A percentile compares a stretch with the other conserved stretches of the same genome.
phyloP scores from a whole-genome alignment of 2,797 vertebrate species.

The Falco novaeseelandiae region DNA sequence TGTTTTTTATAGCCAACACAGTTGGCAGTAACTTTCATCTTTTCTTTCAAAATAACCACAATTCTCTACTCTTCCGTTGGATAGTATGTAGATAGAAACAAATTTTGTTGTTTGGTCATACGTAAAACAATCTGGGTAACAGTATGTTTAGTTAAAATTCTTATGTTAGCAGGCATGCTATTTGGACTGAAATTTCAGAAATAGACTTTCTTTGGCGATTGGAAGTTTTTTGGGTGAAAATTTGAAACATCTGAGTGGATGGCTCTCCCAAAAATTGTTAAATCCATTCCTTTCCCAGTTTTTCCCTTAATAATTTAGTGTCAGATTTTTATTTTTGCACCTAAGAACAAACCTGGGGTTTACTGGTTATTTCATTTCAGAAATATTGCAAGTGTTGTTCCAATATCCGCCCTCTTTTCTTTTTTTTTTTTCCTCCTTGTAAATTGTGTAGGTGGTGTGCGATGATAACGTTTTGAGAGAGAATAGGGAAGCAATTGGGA shows the following conservation, averaged over 20 bases:
- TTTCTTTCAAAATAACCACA: constrained; percentile 14
- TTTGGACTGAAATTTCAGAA: not conserved
- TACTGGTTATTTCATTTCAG: not conserved
- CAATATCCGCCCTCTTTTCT: not conserved
- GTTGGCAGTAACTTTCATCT: constrained; percentile 26
- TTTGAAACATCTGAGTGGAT: not conserved
- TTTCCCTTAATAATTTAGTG: not conserved
- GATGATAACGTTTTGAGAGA: constrained; percentile 32
- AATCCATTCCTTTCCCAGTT: not conserved
- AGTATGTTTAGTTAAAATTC: not conserved
- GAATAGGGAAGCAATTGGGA: constrained; percentile 21
- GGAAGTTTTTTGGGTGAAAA: not conserved
- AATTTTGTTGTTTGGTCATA: constrained; percentile 20
- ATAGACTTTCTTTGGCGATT: not conserved
- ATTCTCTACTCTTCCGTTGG: not conserved
- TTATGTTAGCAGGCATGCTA: not conserved
- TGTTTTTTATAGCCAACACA: constrained; percentile 7
- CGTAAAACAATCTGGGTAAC: not conserved
- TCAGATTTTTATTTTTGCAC: not conserved
- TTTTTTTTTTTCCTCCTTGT: not conserved
- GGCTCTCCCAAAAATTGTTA: not conserved
- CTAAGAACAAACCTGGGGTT: not conserved
- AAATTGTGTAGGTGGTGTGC: constrained; percentile 33
- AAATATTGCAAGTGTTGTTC: not conserved
- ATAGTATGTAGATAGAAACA: not conserved